phyloP scores from a whole-genome alignment of 2,113 vertebrate species.

The Austrofundulus limnaeus region DNA sequence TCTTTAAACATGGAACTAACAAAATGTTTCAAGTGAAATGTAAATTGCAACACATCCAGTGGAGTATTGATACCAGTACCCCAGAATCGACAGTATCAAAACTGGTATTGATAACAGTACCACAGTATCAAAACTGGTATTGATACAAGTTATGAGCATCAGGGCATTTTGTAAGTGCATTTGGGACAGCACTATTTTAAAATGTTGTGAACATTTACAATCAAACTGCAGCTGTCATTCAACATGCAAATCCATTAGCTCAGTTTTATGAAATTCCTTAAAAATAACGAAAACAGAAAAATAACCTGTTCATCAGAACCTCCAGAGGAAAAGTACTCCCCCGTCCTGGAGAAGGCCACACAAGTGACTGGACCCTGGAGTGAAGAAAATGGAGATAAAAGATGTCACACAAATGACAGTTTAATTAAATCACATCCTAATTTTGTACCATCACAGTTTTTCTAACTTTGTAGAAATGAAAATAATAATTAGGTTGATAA shows the following conservation, averaged over 20 bases:
- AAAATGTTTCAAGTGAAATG: no score
- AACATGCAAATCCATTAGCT: background rate
- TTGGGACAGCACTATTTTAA: no score
- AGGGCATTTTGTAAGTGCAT: no score
- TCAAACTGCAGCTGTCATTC: background rate
- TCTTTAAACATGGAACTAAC: no score
- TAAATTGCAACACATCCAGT: no score
- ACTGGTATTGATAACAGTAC: no score
- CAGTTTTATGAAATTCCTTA: background rate
- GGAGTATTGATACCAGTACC: no score
- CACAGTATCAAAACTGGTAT: no score
- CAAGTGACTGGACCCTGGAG: slow-evolving; percentile 86
- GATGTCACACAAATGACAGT: background rate
- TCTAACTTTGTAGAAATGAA: background rate
- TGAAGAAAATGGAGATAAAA: background rate
- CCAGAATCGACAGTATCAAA: no score
- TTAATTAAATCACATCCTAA: background rate
- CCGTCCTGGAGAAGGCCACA: slow-evolving; percentile 88
- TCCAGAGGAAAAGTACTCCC: slow-evolving; percentile 91
- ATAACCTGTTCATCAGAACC: slow-evolving; percentile 94
- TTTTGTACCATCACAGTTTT: background rate
- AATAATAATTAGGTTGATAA: background rate
- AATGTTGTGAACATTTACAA: no score
- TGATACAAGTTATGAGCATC: no score
- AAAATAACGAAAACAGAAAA: background rate